Evolutionary conservation across 1,140 invertebrate genomes (phyloP).

Genomic region (Archivesica marissinica): DNA sequence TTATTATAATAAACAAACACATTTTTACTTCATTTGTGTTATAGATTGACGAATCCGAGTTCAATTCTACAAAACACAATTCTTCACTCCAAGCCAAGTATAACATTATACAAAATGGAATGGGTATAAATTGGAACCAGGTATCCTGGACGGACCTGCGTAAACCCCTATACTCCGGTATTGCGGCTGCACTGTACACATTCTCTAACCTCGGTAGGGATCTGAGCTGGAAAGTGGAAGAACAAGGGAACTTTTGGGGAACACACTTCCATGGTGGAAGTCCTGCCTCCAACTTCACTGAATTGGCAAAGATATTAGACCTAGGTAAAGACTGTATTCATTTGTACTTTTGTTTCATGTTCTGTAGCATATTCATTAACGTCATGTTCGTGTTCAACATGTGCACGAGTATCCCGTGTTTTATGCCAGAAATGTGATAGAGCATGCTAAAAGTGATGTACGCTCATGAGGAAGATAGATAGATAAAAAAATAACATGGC

Average conservation of each 20-base stretch:
- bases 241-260: constrained; percentile 66
- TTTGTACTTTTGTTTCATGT: no score
- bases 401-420: no score
- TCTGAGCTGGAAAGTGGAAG: constrained; percentile 63
- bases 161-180: constrained; percentile 77
- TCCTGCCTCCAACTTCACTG: constrained; percentile 71
- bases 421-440: no score
- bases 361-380: neutral
- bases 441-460: no score
- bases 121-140: constrained; percentile 74
- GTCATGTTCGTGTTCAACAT: no score
- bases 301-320: constrained; percentile 63
- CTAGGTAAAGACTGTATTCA: constrained; percentile 64
- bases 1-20: neutral
- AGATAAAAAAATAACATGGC: no score
- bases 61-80: constrained; percentile 53
- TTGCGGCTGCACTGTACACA: constrained; percentile 75
- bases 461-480: no score
- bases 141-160: constrained; percentile 74
- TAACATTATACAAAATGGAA: constrained; percentile 65
- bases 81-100: constrained; percentile 32
- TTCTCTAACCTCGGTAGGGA: constrained; percentile 5
- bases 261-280: constrained; percentile 55
- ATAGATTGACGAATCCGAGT: constrained; percentile 67
- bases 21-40: neutral